Percentiles rank a stretch among this genome's conserved stretches.
phyloP scores from a whole-genome alignment of 2,113 vertebrate species.

The Neogobius melanostomus region DNA sequence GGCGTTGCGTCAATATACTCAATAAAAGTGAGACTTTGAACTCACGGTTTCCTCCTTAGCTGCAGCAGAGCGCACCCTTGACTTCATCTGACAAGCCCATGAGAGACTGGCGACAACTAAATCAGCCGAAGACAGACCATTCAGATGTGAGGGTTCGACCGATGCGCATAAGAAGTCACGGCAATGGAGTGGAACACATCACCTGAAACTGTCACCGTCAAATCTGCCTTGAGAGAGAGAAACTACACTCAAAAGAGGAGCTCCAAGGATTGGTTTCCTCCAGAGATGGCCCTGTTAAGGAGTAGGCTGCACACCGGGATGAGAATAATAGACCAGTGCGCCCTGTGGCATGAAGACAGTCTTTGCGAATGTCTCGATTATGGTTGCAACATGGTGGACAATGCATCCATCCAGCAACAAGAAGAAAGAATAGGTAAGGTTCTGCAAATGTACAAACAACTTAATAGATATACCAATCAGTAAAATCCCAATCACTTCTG shows the following conservation, averaged over 20 bases:
- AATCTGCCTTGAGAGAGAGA: background rate
- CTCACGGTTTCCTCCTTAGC: background rate
- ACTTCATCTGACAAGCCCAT: background rate
- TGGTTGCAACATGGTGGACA: background rate
- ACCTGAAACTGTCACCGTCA: background rate
- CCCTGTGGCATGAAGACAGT: background rate
- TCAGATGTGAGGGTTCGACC: background rate
- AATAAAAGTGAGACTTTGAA: constrained; percentile 42
- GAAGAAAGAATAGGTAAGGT: background rate
- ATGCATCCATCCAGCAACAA: background rate
- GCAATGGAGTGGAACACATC: constrained; percentile 20
- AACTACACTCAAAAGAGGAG: constrained; percentile 21
- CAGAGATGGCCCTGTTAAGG: constrained; percentile 25
- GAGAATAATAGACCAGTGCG: background rate
- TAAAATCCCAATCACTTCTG: too few relatives aligned
- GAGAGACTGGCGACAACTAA: background rate
- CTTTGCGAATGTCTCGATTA: background rate
- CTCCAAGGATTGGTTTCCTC: constrained; percentile 48
- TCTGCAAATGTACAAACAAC: background rate
- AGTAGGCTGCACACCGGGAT: constrained; percentile 6
- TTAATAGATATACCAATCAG: too few relatives aligned
- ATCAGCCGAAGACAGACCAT: background rate
- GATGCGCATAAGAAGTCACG: constrained; percentile 19
- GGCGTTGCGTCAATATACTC: background rate
- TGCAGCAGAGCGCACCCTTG: background rate